phyloP scores from a whole-genome alignment of 2,113 vertebrate genomes.

The Puffinus mauretanicus region DNA sequence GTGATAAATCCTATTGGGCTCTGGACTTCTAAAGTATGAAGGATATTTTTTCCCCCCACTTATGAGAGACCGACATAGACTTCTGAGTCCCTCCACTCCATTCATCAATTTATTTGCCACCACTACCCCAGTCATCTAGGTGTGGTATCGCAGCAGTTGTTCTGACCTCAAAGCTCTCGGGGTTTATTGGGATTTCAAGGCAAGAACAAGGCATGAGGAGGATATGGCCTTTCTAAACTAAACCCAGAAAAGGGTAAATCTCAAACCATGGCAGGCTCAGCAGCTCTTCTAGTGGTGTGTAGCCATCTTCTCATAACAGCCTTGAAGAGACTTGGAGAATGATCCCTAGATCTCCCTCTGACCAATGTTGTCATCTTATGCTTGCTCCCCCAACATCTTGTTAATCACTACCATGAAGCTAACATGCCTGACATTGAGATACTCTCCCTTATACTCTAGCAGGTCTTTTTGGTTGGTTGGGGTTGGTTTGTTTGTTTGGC shows the following conservation, averaged over 20 bases:
- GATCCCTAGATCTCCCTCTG: neutral
- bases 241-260: neutral
- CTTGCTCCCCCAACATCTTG: neutral
- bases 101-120: neutral
- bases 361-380: neutral
- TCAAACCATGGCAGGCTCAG: neutral
- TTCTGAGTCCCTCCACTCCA: neutral
- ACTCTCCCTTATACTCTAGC: neutral
- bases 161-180: neutral
- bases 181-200: neutral
- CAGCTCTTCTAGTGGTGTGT: neutral
- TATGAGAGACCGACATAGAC: neutral
- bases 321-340: neutral
- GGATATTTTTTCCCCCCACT: fast-evolving
- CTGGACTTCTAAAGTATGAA: neutral
- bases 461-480: neutral
- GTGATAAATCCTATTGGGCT: neutral
- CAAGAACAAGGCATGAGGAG: neutral
- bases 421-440: neutral
- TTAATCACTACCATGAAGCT: neutral
- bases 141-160: neutral
- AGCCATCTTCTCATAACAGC: neutral
- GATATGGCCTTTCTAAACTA: neutral
- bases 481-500: no score
- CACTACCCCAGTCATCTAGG: neutral